Evolutionary conservation across 2,113 vertebrate genomes (phyloP).

Genomic region (Brachyistius frenatus): DNA sequence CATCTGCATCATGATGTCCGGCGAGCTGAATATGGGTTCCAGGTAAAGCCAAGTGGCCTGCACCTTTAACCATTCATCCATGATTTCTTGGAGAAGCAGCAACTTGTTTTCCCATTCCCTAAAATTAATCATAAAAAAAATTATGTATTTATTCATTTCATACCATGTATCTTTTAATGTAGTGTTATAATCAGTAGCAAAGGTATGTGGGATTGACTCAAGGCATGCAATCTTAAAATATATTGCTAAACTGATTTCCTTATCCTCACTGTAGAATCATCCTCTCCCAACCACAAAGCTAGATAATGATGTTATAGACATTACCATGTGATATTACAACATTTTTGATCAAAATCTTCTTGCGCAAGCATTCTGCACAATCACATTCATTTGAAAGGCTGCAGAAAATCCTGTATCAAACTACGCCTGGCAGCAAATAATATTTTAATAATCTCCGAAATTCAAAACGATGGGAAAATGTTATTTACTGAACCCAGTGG

Average conservation of each 20-base stretch:
- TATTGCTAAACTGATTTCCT: too few species aligned
- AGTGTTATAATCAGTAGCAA: too few species aligned
- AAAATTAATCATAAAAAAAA: background rate
- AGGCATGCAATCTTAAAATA: too few species aligned
- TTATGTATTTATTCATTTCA: background rate
- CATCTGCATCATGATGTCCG: slow-evolving; percentile 92
- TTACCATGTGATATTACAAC: background rate
- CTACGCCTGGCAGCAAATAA: slow-evolving; percentile 18
- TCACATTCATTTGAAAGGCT: slow-evolving; percentile 8
- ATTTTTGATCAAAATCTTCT: background rate
- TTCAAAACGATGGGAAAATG: background rate
- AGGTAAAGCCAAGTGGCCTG: slow-evolving; percentile 91
- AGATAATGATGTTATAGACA: slow-evolving; percentile 9
- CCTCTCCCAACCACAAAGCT: background rate
- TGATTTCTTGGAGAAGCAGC: slow-evolving; percentile 89
- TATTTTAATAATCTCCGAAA: slow-evolving; percentile 26
- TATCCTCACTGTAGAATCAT: background rate
- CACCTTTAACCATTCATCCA: slow-evolving; percentile 92
- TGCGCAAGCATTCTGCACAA: background rate
- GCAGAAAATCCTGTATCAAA: slow-evolving; percentile 5
- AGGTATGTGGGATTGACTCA: too few species aligned
- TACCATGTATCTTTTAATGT: background rate
- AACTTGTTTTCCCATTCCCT: slow-evolving; percentile 90
- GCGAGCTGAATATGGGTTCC: slow-evolving; percentile 92
- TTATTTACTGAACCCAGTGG: background rate